A percentile compares a stretch with the other conserved stretches of the same genome.
These are phyloP conservation scores for Drosophila jambulina DNA, from an alignment of 1,140 invertebrate species.

Conservation along the genomic window DNA sequence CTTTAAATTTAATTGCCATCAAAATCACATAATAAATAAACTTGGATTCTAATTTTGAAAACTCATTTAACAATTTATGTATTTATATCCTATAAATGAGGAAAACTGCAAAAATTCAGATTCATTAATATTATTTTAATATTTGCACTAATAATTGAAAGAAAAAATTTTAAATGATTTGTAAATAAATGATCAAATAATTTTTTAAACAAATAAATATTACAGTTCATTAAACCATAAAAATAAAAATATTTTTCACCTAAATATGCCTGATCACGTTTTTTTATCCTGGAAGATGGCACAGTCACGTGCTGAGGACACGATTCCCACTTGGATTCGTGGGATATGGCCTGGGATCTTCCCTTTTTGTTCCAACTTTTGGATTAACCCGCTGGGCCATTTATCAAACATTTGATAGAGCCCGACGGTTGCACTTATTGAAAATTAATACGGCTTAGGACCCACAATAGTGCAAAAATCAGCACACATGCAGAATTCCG, in stretches of 20 bases:
- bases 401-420: slow-evolving; percentile 75
- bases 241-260: neutral
- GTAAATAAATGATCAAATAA: neutral
- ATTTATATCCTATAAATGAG: too few species aligned
- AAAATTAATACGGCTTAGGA: slow-evolving; percentile 79
- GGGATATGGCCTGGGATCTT: neutral
- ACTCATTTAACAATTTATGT: too few species aligned
- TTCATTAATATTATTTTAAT: too few species aligned
- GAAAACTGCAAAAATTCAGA: too few species aligned
- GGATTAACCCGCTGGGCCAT: slow-evolving; percentile 62
- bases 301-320: slow-evolving; percentile 49
- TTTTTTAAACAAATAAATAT: neutral
- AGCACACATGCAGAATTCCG: slow-evolving; percentile 64
- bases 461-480: slow-evolving; percentile 75
- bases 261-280: slow-evolving; percentile 44
- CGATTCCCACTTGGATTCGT: neutral
- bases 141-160: neutral
- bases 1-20: too few species aligned
- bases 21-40: too few species aligned
- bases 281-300: neutral
- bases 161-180: neutral
- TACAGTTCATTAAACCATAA: neutral
- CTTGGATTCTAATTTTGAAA: too few species aligned
- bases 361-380: slow-evolving; percentile 1
- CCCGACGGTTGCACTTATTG: slow-evolving; percentile 75